These are phyloP conservation scores for Eustalomyia histrio DNA, from an alignment of 2,888 invertebrate species.

Conservation along the genomic window DNA sequence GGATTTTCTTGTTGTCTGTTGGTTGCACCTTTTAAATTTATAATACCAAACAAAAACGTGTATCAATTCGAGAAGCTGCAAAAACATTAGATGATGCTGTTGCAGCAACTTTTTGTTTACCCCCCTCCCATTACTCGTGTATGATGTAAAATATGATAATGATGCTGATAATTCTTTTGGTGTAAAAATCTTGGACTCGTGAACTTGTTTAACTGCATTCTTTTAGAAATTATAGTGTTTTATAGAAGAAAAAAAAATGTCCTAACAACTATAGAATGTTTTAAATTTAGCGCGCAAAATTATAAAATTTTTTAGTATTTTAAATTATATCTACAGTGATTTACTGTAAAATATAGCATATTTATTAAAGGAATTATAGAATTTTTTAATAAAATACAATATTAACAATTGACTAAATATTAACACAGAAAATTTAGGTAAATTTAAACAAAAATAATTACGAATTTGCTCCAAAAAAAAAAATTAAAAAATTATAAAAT, in stretches of 20 bases:
- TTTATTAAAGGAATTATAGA: too few species aligned
- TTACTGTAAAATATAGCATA: too few species aligned
- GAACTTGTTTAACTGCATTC: constrained; percentile 64
- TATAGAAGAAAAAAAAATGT: neutral
- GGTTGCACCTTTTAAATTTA: constrained; percentile 5
- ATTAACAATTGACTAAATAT: too few species aligned
- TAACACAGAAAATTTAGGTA: too few species aligned
- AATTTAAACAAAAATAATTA: too few species aligned
- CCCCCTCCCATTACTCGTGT: neutral
- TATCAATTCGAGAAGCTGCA: constrained; percentile 1
- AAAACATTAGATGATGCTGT: neutral
- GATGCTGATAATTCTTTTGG: neutral
- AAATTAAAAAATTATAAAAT: too few species aligned
- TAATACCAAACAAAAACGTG: neutral
- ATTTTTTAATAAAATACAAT: too few species aligned
- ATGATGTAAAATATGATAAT: constrained; percentile 4
- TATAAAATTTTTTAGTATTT: too few species aligned
- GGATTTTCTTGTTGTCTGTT: neutral
- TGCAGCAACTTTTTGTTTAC: neutral
- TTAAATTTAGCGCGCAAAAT: neutral
- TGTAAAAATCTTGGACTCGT: constrained; percentile 15
- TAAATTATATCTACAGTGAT: too few species aligned
- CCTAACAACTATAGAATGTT: neutral
- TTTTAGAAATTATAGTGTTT: constrained; percentile 46
- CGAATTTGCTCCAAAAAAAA: too few species aligned